phyloP scores from a whole-genome alignment of 2,797 vertebrate genomes.

The Sternarchorhynchus goeldii region DNA sequence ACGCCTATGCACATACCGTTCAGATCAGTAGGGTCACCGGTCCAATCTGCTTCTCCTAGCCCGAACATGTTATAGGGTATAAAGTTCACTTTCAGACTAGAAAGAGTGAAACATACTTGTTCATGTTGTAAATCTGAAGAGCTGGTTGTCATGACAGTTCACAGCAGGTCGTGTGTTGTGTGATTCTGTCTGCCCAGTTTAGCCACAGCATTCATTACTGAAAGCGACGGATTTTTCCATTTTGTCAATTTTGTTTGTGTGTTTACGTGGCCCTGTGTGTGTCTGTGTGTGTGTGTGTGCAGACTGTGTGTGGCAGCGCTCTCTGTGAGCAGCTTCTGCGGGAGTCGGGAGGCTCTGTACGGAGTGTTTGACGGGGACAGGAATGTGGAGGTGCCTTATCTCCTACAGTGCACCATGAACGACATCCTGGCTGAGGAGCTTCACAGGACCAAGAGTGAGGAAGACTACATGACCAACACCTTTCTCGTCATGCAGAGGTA shows the following conservation, averaged over 20 bases:
- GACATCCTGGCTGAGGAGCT: conserved; percentile 94
- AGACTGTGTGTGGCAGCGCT: conserved; percentile 95
- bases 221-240: not conserved
- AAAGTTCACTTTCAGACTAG: too few relatives aligned
- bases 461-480: conserved; percentile 96
- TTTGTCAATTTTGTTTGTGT: not conserved
- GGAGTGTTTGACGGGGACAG: conserved; percentile 97
- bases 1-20: not conserved
- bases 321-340: conserved; percentile 92
- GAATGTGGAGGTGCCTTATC: conserved; percentile 93
- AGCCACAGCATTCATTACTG: too few relatives aligned
- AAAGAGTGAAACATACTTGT: too few relatives aligned
- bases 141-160: too few relatives aligned
- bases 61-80: too few relatives aligned
- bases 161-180: too few relatives aligned
- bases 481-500: conserved; percentile 98
- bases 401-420: conserved; percentile 97
- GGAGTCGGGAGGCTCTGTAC: conserved; percentile 92
- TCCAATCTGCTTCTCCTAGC: too few relatives aligned
- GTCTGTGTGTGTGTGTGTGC: conserved; percentile 26
- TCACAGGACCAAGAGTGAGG: conserved; percentile 90
- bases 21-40: too few relatives aligned
- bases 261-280: conserved; percentile 26
- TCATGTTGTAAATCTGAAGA: too few relatives aligned
- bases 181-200: too few relatives aligned